Percentiles rank a stretch among this genome's conserved stretches.
Conservation (phyloP, 2,888 invertebrate genomes). For the Tromatobia lineatoria region DNA sequence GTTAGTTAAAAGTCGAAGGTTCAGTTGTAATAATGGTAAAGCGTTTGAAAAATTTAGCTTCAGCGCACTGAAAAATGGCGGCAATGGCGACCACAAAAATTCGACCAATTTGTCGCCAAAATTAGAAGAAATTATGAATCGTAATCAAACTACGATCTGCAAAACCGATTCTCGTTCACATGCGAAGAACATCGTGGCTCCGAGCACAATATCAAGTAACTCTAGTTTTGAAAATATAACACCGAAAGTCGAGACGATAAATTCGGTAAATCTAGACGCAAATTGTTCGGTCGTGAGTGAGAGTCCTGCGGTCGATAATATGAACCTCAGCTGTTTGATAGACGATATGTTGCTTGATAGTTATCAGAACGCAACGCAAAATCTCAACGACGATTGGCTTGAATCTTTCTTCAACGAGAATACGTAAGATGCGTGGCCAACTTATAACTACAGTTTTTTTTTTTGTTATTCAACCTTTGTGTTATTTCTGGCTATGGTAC, state of each 20-base stretch:
- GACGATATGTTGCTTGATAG: conserved; percentile 66
- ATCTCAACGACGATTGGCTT: conserved; percentile 71
- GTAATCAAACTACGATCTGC: background rate
- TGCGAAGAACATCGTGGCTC: background rate
- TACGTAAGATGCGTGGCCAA: conserved; percentile 21
- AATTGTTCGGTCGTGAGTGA: conserved; percentile 10
- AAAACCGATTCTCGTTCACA: background rate
- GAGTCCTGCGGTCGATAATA: conserved; percentile 41
- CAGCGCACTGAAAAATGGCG: conserved; percentile 49
- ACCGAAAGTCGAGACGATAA: background rate
- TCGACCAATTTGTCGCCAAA: no score
- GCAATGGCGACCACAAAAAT: background rate
- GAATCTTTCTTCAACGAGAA: conserved; percentile 63
- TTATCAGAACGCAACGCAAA: conserved; percentile 61
- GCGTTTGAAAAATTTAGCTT: conserved; percentile 67
- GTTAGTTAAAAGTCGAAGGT: conserved; percentile 46
- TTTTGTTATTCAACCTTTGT: conserved; percentile 13
- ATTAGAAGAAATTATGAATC: conserved; percentile 23
- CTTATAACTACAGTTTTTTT: background rate
- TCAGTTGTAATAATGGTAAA: background rate
- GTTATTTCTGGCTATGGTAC: conserved; percentile 22
- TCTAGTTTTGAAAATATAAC: background rate
- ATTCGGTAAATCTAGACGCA: conserved; percentile 21
- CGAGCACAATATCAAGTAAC: background rate
- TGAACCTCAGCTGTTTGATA: conserved; percentile 62